A percentile compares a stretch with the other conserved stretches of the same genome.
These are phyloP conservation scores for Stenodema calcarata DNA, from an alignment of 2,888 invertebrate species.

Conservation along the genomic window DNA sequence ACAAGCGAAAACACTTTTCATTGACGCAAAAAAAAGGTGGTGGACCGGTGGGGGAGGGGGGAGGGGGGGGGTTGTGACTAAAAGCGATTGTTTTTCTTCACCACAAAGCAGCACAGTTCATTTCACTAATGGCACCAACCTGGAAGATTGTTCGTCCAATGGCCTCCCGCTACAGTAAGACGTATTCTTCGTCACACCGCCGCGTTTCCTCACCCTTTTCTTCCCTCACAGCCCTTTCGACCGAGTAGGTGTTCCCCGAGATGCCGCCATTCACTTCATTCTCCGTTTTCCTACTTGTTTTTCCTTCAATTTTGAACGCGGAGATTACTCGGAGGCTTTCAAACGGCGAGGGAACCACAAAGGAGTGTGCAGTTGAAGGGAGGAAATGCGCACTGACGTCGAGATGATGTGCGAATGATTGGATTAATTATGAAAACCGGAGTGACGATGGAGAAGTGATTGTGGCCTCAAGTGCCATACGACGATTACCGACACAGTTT, in stretches of 20 bases:
- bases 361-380: no score
- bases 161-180: slow-evolving; percentile 14
- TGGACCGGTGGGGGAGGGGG: no score
- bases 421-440: no score
- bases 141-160: slow-evolving; percentile 26
- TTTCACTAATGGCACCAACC: slow-evolving; percentile 44
- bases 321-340: slow-evolving; percentile 14
- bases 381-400: no score
- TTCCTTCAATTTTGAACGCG: neutral
- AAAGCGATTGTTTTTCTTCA: slow-evolving; percentile 27
- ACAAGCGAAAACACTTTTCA: slow-evolving; percentile 41
- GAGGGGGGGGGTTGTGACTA: neutral
- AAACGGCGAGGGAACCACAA: no score
- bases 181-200: neutral
- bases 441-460: no score
- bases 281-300: neutral
- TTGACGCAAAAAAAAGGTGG: slow-evolving; percentile 29
- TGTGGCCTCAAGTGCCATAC: no score
- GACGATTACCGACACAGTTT: no score
- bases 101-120: slow-evolving; percentile 43
- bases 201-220: slow-evolving; percentile 12
- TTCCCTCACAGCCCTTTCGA: neutral
- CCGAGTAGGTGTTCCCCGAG: slow-evolving; percentile 25
- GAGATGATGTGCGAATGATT: no score
- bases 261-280: neutral